These are phyloP conservation scores for Pelobates cultripes DNA, from an alignment of 2,797 vertebrate species.

Conservation along the genomic window DNA sequence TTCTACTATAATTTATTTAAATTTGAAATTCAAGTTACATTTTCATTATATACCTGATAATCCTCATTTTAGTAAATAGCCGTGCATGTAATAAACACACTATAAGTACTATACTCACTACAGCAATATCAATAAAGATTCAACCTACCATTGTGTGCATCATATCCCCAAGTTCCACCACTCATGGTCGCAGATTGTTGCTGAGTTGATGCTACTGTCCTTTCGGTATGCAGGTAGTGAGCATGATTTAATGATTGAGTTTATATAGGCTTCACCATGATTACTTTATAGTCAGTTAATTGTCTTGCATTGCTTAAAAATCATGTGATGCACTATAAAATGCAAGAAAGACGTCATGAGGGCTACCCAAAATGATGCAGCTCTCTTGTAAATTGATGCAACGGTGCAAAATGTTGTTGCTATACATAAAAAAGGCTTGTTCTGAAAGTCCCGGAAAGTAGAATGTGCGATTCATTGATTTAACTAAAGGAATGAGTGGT, in stretches of 20 bases:
- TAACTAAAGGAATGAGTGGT: no score
- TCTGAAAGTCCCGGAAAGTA: neutral
- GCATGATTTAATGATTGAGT: neutral
- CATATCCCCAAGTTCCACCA: conserved; percentile 37
- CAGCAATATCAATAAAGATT: no score
- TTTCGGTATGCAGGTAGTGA: neutral
- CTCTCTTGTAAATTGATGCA: conserved; percentile 13
- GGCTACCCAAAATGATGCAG: conserved; percentile 3
- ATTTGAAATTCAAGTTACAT: no score
- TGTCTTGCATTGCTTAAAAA: conserved; percentile 1
- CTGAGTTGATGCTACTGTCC: neutral
- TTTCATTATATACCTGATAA: no score
- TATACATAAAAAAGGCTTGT: neutral
- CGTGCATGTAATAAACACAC: no score
- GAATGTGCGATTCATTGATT: no score
- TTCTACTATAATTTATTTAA: no score
- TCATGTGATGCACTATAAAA: conserved; percentile 32
- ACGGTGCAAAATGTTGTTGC: conserved; percentile 5
- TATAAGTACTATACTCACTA: no score
- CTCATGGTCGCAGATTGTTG: conserved; percentile 16
- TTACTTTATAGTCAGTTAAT: conserved; percentile 19
- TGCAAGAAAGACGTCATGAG: neutral
- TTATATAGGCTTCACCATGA: conserved; percentile 25
- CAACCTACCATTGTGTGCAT: conserved; percentile 41
- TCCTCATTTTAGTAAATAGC: no score